A percentile compares a stretch with the other conserved stretches of the same genome.
phyloP scores from a whole-genome alignment of 2,888 invertebrate genomes.

The Oxyteleia sp. region DNA sequence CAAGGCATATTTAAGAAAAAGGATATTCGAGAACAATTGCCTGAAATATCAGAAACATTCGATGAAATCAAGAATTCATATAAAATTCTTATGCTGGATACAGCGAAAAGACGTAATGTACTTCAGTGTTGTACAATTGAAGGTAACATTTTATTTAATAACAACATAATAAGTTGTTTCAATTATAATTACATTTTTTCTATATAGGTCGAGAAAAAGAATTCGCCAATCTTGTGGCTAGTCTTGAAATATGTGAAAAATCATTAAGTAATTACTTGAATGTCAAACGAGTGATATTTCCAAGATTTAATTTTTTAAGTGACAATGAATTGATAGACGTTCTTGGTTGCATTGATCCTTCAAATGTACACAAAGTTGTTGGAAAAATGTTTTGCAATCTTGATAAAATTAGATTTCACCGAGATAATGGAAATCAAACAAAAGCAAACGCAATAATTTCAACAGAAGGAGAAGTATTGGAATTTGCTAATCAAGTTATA shows the following conservation, averaged over 20 bases:
- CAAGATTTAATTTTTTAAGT: conserved; percentile 97
- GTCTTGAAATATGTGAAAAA: conserved; percentile 96
- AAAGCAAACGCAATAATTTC: conserved; percentile 95
- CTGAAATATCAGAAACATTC: conserved; percentile 96
- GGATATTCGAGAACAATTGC: conserved; percentile 94
- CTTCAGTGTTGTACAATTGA: conserved; percentile 92
- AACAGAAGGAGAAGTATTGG: conserved; percentile 95
- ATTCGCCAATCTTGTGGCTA: conserved; percentile 91
- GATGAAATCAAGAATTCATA: conserved; percentile 95
- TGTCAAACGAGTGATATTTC: conserved; percentile 95
- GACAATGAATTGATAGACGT: conserved; percentile 97
- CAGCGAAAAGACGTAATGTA: conserved; percentile 93
- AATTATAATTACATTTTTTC: neutral
- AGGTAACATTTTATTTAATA: conserved; percentile 63
- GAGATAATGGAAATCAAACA: conserved; percentile 90
- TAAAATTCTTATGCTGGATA: conserved; percentile 95
- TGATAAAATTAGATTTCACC: conserved; percentile 91
- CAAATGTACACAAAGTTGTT: conserved; percentile 96
- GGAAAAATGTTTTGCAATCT: conserved; percentile 99
- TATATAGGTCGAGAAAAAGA: conserved; percentile 91
- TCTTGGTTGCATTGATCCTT: conserved; percentile 94
- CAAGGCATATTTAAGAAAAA: conserved; percentile 97
- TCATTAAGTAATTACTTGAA: conserved; percentile 96
- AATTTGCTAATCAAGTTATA: conserved; percentile 91
- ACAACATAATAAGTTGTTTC: neutral